Conservation (phyloP, 2,888 invertebrate species). For the Heliconius aoede region DNA sequence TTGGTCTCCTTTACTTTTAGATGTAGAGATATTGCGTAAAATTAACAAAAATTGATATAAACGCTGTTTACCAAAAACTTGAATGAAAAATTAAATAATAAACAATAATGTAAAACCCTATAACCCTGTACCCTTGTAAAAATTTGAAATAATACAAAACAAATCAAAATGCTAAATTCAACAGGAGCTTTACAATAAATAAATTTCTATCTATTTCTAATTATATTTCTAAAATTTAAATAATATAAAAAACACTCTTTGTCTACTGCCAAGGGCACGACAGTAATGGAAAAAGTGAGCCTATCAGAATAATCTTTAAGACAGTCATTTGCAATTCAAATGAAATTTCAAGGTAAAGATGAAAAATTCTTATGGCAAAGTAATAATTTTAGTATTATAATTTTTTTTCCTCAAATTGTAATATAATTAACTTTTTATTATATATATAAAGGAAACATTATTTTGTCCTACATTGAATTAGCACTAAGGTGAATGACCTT, state of each 20-base stretch:
- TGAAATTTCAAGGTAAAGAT: constrained; percentile 11
- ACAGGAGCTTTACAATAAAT: not conserved
- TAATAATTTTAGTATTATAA: not conserved
- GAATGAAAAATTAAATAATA: no score
- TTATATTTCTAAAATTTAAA: not conserved
- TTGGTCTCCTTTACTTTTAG: no score
- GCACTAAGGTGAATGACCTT: no score
- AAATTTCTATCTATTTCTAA: not conserved
- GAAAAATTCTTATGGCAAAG: constrained; percentile 19
- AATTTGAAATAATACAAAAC: no score
- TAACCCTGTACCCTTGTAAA: no score
- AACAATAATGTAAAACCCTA: no score
- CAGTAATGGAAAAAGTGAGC: constrained; percentile 19
- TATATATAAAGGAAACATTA: no score
- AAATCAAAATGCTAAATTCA: not conserved
- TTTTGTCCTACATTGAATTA: no score
- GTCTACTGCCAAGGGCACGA: constrained; percentile 4
- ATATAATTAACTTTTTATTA: no score
- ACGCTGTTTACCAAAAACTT: no score
- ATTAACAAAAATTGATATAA: no score
- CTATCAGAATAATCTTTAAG: constrained; percentile 15
- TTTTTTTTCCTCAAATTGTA: not conserved
- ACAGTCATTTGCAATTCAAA: constrained; percentile 21
- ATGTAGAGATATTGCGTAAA: no score
- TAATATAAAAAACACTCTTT: constrained; percentile 12